Percentiles rank a stretch among this genome's conserved stretches.
These are phyloP conservation scores for Microtus richardsoni DNA, from an alignment of 2,113 vertebrate genomes.

Conservation along the genomic window DNA sequence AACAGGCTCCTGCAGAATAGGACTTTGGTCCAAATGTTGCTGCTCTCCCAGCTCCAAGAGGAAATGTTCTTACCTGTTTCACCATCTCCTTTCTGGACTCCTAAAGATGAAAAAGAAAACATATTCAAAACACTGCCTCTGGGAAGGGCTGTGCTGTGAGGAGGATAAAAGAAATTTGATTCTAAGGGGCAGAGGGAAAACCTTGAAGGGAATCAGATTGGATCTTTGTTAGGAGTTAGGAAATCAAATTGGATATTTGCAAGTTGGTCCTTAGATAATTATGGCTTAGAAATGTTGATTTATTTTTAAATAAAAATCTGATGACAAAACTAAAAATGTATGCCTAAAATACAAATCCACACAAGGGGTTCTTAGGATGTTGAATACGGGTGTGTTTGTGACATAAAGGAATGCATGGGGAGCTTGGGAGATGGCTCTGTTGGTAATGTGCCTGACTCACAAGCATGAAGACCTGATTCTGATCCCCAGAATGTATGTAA, in stretches of 20 bases:
- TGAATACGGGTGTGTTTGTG: not conserved
- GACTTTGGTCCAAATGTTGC: not conserved
- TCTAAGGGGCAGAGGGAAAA: not conserved
- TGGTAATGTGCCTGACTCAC: too few species aligned
- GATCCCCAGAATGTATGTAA: too few species aligned
- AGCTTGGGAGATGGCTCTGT: not conserved
- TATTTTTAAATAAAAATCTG: constrained; percentile 19
- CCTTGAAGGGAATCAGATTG: constrained; percentile 17
- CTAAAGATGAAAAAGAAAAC: not conserved
- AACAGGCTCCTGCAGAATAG: not conserved
- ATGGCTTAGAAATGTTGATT: not conserved
- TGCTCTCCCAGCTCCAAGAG: not conserved
- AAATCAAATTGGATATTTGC: constrained; percentile 16
- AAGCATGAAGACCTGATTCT: not conserved
- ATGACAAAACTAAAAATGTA: not conserved
- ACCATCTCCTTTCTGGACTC: not conserved
- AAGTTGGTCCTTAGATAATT: not conserved
- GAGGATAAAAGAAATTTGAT: not conserved
- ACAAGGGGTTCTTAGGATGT: not conserved
- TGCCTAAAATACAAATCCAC: not conserved
- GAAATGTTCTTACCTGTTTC: not conserved
- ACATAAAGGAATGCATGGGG: not conserved
- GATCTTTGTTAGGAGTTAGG: not conserved
- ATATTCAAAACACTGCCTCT: not conserved
- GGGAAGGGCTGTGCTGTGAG: not conserved